Evolutionary conservation across 2,888 invertebrate species (phyloP).

Genomic region (Aphodius granarius): DNA sequence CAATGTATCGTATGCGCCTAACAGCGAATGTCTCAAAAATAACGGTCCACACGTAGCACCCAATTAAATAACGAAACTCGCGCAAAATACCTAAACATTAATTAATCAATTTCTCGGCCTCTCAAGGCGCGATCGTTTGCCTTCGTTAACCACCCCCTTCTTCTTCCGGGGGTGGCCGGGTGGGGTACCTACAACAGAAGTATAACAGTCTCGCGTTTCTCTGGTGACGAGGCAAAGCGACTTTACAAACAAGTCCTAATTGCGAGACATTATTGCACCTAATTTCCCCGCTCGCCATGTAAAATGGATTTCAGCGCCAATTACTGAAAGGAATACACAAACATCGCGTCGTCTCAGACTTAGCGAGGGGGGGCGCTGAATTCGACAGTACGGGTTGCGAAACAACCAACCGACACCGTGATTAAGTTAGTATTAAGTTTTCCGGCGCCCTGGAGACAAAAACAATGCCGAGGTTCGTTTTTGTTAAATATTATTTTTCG

Average conservation of each 20-base stretch:
- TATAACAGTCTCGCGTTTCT: neutral
- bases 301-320: conserved; percentile 10
- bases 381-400: neutral
- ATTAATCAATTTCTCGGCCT: neutral
- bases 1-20: too few relatives aligned
- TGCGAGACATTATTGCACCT: conserved; percentile 14
- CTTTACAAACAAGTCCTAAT: conserved; percentile 12
- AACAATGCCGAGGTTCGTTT: too few relatives aligned
- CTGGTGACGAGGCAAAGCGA: neutral
- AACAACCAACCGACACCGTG: neutral
- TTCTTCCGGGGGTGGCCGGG: too few relatives aligned
- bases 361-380: neutral
- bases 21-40: too few relatives aligned
- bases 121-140: neutral
- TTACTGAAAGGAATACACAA: conserved; percentile 9
- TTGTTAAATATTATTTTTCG: too few relatives aligned
- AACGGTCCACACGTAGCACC: neutral
- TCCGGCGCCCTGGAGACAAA: too few relatives aligned
- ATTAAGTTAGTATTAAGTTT: neutral
- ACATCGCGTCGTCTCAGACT: too few relatives aligned
- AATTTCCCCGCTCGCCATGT: conserved; percentile 4
- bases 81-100: neutral
- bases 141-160: neutral
- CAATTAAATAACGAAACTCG: neutral
- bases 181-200: neutral